phyloP scores from a whole-genome alignment of 2,113 vertebrate genomes.

The Gobiocypris rarus region DNA sequence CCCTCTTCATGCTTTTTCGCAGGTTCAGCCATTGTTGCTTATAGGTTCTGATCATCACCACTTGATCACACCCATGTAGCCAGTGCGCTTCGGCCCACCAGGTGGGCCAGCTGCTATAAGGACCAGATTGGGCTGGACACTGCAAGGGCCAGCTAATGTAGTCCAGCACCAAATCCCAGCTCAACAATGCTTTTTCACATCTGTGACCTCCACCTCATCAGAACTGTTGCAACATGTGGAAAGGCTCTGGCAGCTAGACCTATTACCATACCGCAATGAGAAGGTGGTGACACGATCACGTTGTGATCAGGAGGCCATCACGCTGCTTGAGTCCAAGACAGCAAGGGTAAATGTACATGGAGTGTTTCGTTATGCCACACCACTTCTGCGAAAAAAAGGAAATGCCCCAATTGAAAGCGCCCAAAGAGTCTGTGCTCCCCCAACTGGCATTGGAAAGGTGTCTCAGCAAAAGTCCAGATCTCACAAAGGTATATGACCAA shows the following conservation, averaged over 20 bases:
- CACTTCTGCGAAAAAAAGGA: background rate
- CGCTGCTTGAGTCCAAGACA: background rate
- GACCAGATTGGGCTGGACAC: background rate
- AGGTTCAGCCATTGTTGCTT: conserved; percentile 13
- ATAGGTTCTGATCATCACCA: conserved; percentile 10
- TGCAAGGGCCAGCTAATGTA: background rate
- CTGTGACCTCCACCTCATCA: background rate
- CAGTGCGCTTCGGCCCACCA: background rate
- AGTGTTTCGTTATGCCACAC: conserved; percentile 16
- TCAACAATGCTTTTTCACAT: background rate
- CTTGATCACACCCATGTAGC: background rate
- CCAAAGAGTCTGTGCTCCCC: conserved; percentile 18
- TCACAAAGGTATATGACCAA: background rate
- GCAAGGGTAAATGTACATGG: background rate
- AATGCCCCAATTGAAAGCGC: background rate
- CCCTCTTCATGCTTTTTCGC: background rate
- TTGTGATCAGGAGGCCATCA: conserved; percentile 16
- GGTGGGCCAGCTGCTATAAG: conserved; percentile 4
- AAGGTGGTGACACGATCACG: background rate
- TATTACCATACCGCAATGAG: background rate
- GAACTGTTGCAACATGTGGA: background rate
- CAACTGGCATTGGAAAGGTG: conserved; percentile 23
- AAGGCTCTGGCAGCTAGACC: conserved; percentile 27
- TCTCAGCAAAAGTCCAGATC: conserved; percentile 21
- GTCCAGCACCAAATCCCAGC: background rate